These are phyloP conservation scores for Antheraea pernyi DNA, from an alignment of 1,140 invertebrate species.

Conservation along the genomic window DNA sequence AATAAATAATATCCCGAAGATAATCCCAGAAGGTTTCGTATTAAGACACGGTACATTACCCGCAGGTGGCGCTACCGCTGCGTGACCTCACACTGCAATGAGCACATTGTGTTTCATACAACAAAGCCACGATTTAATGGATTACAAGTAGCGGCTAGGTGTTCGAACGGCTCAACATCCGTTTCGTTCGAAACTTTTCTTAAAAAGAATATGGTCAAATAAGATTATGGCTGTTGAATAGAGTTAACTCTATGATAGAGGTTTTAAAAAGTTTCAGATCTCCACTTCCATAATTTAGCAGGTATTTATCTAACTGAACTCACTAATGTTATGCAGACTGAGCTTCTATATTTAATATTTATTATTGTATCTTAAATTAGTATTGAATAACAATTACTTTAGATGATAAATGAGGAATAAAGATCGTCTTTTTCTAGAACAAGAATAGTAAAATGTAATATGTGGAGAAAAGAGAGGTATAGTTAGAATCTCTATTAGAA, in stretches of 20 bases:
- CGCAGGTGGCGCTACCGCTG: slow-evolving; percentile 18
- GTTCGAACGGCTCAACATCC: slow-evolving; percentile 14
- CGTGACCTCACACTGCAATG: slow-evolving; percentile 34
- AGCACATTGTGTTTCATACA: slow-evolving; percentile 29
- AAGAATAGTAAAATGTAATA: too few species aligned
- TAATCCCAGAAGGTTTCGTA: slow-evolving; percentile 18
- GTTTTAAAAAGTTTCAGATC: too few species aligned
- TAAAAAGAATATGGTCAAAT: background rate
- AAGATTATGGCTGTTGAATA: background rate
- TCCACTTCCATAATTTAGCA: background rate
- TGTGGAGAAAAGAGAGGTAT: too few species aligned
- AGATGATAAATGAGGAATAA: too few species aligned
- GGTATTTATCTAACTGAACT: too few species aligned
- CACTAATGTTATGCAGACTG: too few species aligned
- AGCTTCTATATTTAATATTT: too few species aligned
- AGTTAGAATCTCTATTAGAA: too few species aligned
- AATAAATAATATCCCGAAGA: slow-evolving; percentile 9
- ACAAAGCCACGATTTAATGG: slow-evolving; percentile 29
- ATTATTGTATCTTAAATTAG: too few species aligned
- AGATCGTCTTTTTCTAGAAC: too few species aligned
- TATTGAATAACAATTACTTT: too few species aligned
- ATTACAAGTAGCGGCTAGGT: slow-evolving; percentile 24
- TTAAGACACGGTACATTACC: slow-evolving; percentile 33
- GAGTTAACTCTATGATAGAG: too few species aligned
- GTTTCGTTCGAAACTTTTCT: slow-evolving; percentile 1